phyloP scores from a whole-genome alignment of 2,888 invertebrate species.

The Acrobasis suavella region DNA sequence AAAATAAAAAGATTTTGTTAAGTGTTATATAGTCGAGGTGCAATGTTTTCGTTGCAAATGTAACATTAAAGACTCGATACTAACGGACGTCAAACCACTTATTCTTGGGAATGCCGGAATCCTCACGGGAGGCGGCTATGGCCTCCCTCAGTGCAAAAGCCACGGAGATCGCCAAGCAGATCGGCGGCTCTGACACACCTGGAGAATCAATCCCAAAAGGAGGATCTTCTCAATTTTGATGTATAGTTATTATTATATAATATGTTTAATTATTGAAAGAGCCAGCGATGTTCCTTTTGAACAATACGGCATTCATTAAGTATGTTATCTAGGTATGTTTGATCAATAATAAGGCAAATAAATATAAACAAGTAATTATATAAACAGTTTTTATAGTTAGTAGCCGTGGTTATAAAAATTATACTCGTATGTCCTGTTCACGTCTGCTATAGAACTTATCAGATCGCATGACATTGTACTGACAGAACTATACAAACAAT shows the following conservation, averaged over 20 bases:
- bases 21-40: neutral
- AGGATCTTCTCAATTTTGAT: too few species aligned
- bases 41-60: neutral
- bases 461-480: too few species aligned
- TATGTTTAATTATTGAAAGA: neutral
- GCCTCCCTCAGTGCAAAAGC: constrained; percentile 85
- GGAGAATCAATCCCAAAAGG: constrained; percentile 28
- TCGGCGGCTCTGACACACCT: constrained; percentile 81
- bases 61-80: constrained; percentile 31
- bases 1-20: constrained; percentile 29
- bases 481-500: too few species aligned
- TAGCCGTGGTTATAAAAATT: neutral
- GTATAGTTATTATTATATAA: too few species aligned
- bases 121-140: constrained; percentile 82
- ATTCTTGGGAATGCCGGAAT: constrained; percentile 76
- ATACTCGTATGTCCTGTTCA: too few species aligned
- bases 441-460: too few species aligned
- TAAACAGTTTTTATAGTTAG: neutral
- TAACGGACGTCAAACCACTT: constrained; percentile 84
- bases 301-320: too few species aligned
- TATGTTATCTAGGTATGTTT: too few species aligned
- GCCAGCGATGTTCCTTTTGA: too few species aligned
- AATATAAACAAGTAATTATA: too few species aligned
- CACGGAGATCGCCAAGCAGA: constrained; percentile 68
- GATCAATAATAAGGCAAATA: too few species aligned